Evolutionary conservation across 2,797 vertebrate species (phyloP), one percentile per base, ranked within the genome.

Genomic region (Micrastur ruficollis): DNA sequence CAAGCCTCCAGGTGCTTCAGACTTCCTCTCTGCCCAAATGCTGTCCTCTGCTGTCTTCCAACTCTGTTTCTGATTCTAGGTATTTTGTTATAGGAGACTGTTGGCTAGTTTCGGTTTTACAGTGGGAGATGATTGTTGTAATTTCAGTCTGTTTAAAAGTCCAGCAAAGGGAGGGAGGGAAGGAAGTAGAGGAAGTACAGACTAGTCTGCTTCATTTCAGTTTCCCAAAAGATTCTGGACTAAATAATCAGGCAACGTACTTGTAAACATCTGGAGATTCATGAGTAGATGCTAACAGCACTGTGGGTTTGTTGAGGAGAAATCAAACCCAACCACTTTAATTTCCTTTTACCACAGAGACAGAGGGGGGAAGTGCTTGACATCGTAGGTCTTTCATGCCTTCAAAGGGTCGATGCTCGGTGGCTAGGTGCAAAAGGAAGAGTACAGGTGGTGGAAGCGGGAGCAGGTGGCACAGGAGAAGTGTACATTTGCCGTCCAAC

Each of bases 341-440:
- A 34, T 61, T 61, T 67, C 78, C 22, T 65, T 68, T 85, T 81
- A 38, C 34, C 27, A 47, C n/a, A 34, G 62, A 67, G 44, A 36
- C 0, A 0, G 2, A 62, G 10, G 19, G 26, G 36, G 13, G 42
- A 36, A 38, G 10, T 36, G 52, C 17, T 73, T 47, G 46, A 32
- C 10, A 44, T 18, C 11, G 7, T 4, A 59, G 21, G 12, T 32
- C 31, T 75, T 80, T 63, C 21, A 4, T 59, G 53, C 34, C 32
- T 93, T 79, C 29, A 29, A 3, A 59, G 27, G 31, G 16, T 29
- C 75, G 75, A 76, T 46, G 52, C 0, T 73, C 55, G 26, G 31
- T 73, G 50, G 17, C 61, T 58, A 82, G 25, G 18, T 61, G 50
- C n/a, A 80, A 75, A 85, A 67, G 50, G 38, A 73, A 38, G 31